Percentiles rank a stretch among this genome's conserved stretches.
These are phyloP conservation scores for Nesidiocoris tenuis DNA, from an alignment of 2,888 invertebrate species.

Conservation along the genomic window DNA sequence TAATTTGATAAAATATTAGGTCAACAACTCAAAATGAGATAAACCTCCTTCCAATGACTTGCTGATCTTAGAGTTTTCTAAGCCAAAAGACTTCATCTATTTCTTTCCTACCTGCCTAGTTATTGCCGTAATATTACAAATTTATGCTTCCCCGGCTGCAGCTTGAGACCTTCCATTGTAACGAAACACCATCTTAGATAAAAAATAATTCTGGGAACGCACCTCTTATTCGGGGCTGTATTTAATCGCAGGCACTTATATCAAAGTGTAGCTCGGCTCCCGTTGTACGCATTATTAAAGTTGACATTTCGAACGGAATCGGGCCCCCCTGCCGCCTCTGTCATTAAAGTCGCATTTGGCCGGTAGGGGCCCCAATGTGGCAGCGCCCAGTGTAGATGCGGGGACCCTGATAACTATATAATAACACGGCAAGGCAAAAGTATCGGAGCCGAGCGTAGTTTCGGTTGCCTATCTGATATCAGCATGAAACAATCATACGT, in stretches of 20 bases:
- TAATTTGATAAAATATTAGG: too few relatives aligned
- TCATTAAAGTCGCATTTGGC: constrained; percentile 30
- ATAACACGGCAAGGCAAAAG: constrained; percentile 26
- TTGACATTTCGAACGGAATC: not conserved
- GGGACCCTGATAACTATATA: constrained; percentile 36
- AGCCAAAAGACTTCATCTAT: too few relatives aligned
- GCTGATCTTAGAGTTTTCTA: too few relatives aligned
- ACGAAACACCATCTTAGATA: too few relatives aligned
- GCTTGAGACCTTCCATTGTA: too few relatives aligned
- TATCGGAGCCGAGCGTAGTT: constrained; percentile 20
- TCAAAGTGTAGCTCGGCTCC: not conserved
- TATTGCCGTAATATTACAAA: too few relatives aligned
- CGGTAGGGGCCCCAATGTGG: not conserved
- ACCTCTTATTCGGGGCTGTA: not conserved
- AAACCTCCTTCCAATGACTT: too few relatives aligned
- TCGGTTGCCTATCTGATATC: constrained; percentile 1
- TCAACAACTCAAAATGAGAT: too few relatives aligned
- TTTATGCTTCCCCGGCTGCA: too few relatives aligned
- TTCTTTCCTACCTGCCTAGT: too few relatives aligned
- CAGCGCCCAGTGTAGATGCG: constrained; percentile 14
- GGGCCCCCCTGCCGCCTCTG: not conserved
- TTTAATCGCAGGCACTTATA: not conserved
- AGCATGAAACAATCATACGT: constrained; percentile 41
- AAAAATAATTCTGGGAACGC: not conserved
- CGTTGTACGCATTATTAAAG: not conserved